Base-by-base conservation (phyloP, 2,888 invertebrate genomes). In the Chrysolina oricalcia region DNA sequence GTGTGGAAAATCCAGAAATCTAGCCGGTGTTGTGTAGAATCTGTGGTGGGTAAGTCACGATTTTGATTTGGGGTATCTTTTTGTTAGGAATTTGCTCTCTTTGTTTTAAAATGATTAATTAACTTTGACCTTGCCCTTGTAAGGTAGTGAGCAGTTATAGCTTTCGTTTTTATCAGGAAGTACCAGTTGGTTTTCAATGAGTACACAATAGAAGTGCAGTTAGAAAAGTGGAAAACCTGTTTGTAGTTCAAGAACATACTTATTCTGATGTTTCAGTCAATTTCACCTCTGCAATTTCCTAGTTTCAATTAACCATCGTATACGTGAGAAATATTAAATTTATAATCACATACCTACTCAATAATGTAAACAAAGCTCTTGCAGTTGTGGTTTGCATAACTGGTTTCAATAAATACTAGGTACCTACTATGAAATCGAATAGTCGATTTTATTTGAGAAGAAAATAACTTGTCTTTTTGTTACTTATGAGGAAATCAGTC, bases 91-190 rank as follows among this genome's bases (percentile, higher is more conserved):
- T 27, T 0, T n/a, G 23, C 2, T 23, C 4, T 2, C 59, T n/a
- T 59, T 6, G 6, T 27, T 27, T 13, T 13, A 5, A 13, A 56
- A 21, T 56, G 8, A 19, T 23, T 59, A 1, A n/a, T 27, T 35
- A 59, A 27, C 15, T 13, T 59, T 59, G 59, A 59, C 59, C 59
- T 59, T 59, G 59, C 59, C 59, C 59, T 59, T 59, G 59, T 23
- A 35, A 59, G 35, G n/a, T 59, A 59, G 21, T 27, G 15, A 15
- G 11, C n/a, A 50, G 11, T 35, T 35, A 35, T 27, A 59, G 27
- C 35, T 59, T 59, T 59, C 59, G 59, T 35, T 27, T 59, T 35
- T 35, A 27, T n/a, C 27, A 27, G 35, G 15, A 35, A 27, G 35
- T n/a, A 17, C 23, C 21, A 48, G 17, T 48, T 48, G 17, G 10